Conservation (phyloP, 2,888 invertebrate species). For the Lochmaea capreae region DNA sequence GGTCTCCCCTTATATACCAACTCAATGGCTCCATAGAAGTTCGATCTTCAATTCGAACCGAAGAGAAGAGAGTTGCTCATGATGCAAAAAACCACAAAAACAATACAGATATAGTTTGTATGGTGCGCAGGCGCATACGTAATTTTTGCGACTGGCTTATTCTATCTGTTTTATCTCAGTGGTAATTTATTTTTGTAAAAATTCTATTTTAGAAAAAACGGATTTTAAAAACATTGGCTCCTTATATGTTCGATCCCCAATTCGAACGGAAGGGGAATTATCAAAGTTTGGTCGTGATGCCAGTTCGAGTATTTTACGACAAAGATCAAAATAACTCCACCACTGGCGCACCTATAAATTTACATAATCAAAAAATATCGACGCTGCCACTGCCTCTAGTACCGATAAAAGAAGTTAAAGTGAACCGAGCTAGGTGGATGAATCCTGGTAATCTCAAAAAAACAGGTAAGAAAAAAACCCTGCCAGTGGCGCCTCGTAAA, state of each 20-base stretch:
- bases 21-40: no score
- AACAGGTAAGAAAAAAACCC: not conserved
- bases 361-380: not conserved
- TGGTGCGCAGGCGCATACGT: no score
- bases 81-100: no score
- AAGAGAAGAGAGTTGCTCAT: no score
- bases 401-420: constrained; percentile 46
- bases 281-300: constrained; percentile 52
- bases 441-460: not conserved
- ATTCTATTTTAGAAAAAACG: constrained; percentile 5
- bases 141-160: no score
- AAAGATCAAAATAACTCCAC: constrained; percentile 36
- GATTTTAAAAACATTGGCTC: constrained; percentile 38
- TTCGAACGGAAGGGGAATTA: constrained; percentile 22
- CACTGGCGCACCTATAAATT: not conserved
- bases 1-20: no score
- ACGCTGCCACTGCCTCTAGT: constrained; percentile 25
- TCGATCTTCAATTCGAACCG: no score
- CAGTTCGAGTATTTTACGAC: constrained; percentile 54
- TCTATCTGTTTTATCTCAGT: no score
- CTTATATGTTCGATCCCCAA: constrained; percentile 44
- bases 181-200: no score
- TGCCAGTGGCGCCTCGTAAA: no score
- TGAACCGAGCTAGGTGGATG: constrained; percentile 44
- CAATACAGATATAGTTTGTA: no score